These are phyloP conservation scores for Hephaestus fuliginosus DNA, from an alignment of 2,797 vertebrate species.

Conservation along the genomic window DNA sequence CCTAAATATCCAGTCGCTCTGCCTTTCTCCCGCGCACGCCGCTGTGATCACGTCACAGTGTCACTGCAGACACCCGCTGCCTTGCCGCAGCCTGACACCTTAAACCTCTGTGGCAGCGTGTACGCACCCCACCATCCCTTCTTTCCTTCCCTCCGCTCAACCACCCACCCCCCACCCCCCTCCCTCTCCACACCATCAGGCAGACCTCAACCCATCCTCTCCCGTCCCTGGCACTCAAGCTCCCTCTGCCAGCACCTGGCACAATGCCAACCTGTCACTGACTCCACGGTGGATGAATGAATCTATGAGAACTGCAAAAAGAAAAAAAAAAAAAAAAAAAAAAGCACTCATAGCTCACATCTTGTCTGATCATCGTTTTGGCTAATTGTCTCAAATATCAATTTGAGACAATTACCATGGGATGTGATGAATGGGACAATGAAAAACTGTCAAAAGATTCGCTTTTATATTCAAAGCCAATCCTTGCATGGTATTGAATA, in stretches of 20 bases:
- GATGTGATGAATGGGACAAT: slow-evolving; percentile 61
- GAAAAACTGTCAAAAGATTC: slow-evolving; percentile 74
- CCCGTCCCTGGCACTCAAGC: slow-evolving; percentile 86
- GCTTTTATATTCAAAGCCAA: slow-evolving; percentile 74
- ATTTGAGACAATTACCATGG: slow-evolving; percentile 84
- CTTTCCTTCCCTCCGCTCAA: slow-evolving; percentile 57
- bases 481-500: slow-evolving; percentile 74
- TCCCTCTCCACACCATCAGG: slow-evolving; percentile 88
- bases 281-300: slow-evolving; percentile 85
- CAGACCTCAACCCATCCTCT: slow-evolving; percentile 91
- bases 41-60: slow-evolving; percentile 83
- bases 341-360: slow-evolving; percentile 77
- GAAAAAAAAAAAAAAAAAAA: slow-evolving; percentile 62
- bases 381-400: slow-evolving; percentile 83
- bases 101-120: slow-evolving; percentile 90
- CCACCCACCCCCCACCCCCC: slow-evolving; percentile 66
- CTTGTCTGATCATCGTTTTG: slow-evolving; percentile 82
- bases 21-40: slow-evolving; percentile 86
- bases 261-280: slow-evolving; percentile 89
- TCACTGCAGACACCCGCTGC: slow-evolving; percentile 73
- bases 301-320: slow-evolving; percentile 87
- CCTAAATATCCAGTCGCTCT: slow-evolving; percentile 77
- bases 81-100: slow-evolving; percentile 89
- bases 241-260: slow-evolving; percentile 92
- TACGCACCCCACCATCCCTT: slow-evolving; percentile 86